Evolutionary conservation across 2,797 vertebrate species (phyloP), one percentile per base, ranked within the genome.

Genomic region (Parambassis ranga): DNA sequence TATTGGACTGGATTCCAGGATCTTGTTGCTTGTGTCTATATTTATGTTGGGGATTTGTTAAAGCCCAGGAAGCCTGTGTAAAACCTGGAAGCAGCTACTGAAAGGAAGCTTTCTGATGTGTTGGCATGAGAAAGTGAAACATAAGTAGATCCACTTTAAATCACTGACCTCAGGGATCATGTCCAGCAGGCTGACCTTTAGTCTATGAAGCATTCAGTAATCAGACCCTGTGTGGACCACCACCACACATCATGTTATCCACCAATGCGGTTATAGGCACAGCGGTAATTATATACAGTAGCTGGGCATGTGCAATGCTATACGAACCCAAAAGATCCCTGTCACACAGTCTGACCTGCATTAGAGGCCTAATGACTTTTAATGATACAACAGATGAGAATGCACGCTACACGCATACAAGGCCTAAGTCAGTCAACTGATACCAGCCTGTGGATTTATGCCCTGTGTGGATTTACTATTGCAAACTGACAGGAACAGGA

Each of bases 161-260:
- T 63, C 28, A 7, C 23, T 43, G 51, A 79, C 79, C 61, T 49
- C 32, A 49, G 53, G 30, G 67, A 70, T 70, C 47, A 44, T 59
- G 39, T 76, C 59, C 27, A 28, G 26, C 1, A 19, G 14, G 33
- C 35, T 73, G 83, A 90, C 85, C 85, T 85, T 81, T 82, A 52
- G 52, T 70, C 68, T 47, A 14, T 14, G 36, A 76, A 64, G 60
- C 55, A 71, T 71, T 55, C 10, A 19, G 86, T 75, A 87, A 90
- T 75, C 46, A 65, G 81, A 89, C 67, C 82, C 60, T 6, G 18
- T 16, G 16, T 9, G 57, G 77, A 75, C 71, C 75, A 71, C 73
- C 71, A 46, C 37, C 39, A 37, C 50, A 37, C 55, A 32, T 6
- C 32, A n/a, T 10, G 50, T 39, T 32, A 23, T 43, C 44, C 38